A percentile compares a stretch with the other conserved stretches of the same genome.
These are phyloP conservation scores for Bombyx mandarina DNA, from an alignment of 1,140 invertebrate species.

Conservation along the genomic window DNA sequence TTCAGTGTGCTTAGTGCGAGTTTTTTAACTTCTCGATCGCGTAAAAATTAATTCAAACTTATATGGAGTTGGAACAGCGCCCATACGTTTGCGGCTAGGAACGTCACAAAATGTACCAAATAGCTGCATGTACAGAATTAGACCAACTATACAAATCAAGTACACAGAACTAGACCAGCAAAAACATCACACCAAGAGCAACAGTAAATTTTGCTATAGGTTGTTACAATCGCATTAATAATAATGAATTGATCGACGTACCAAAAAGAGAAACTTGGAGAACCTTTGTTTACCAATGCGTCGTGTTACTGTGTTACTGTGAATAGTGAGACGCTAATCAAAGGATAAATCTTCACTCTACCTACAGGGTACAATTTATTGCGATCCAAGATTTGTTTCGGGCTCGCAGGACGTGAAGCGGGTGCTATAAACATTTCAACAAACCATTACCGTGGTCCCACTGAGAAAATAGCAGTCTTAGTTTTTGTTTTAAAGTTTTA, in stretches of 20 bases:
- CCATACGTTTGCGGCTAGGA: no score
- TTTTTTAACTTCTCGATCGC: no score
- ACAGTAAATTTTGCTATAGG: not conserved
- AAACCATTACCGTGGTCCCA: constrained; percentile 36
- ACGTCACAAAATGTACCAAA: no score
- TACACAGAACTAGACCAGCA: not conserved
- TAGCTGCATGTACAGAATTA: no score
- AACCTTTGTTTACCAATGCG: constrained; percentile 12
- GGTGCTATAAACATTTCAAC: constrained; percentile 49
- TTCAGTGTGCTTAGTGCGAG: not conserved
- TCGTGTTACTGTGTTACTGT: constrained; percentile 15
- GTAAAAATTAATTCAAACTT: no score
- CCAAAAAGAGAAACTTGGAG: not conserved
- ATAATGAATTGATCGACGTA: not conserved
- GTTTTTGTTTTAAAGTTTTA: constrained; percentile 26
- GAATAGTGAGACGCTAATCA: constrained; percentile 34
- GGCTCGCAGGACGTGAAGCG: constrained; percentile 22
- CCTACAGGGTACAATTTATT: constrained; percentile 29
- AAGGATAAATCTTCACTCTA: constrained; percentile 33
- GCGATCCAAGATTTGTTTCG: constrained; percentile 39
- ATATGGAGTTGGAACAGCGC: no score
- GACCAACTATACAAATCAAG: no score
- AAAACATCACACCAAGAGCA: not conserved
- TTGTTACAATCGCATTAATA: not conserved
- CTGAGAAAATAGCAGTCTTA: constrained; percentile 36